Evolutionary conservation across 2,888 invertebrate species (phyloP), one percentile per base, ranked within the genome.

Genomic region (Dolichomitus sp.): DNA sequence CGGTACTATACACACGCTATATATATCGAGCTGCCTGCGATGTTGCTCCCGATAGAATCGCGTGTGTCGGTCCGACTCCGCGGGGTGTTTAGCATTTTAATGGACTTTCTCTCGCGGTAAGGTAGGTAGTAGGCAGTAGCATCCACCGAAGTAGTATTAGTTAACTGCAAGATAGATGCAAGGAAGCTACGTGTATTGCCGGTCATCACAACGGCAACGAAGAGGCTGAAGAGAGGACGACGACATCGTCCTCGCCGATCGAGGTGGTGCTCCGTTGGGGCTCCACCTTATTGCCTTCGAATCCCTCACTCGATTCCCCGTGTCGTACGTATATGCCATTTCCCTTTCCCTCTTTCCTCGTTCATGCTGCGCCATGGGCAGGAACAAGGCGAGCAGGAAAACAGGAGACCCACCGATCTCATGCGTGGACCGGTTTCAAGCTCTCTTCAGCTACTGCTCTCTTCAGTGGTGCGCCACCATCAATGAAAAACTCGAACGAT

Each of bases 401-500:
- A 61, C 45, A 59, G 59, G 45, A 27, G 59, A 23, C 17, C 45
- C 57, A 23, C 40, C 54, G 50, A 65, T 68, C 75, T 48, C 17
- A 48, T 48, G 11, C 14, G 61, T 57, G 70, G 76, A 81, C 80
- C 80, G 80, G 80, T 81, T 81, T 76, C n/a, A 52, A 52, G 48
- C 42, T 52, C 33, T n/a, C 37, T 37, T 37, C 37, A 37, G 73
- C 61, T 74, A 50, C 75, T 19, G 45, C 72, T 27, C 33, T 23
- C 45, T n/a, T 12, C 27, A 19, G 59, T n/a, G 61, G 30, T 50
- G 63, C 85, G 87, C 89, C 87, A 89, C 87, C 88, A 87, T 92
- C 91, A 90, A 91, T 91, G 90, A 92, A 92, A 92, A 92, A 92
- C 90, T 88, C 88, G 90, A 89, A 88, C 88, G 87, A 89, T 89